These are phyloP conservation scores for Drosophila kikkawai DNA, from an alignment of 1,140 invertebrate genomes.

Conservation along the genomic window DNA sequence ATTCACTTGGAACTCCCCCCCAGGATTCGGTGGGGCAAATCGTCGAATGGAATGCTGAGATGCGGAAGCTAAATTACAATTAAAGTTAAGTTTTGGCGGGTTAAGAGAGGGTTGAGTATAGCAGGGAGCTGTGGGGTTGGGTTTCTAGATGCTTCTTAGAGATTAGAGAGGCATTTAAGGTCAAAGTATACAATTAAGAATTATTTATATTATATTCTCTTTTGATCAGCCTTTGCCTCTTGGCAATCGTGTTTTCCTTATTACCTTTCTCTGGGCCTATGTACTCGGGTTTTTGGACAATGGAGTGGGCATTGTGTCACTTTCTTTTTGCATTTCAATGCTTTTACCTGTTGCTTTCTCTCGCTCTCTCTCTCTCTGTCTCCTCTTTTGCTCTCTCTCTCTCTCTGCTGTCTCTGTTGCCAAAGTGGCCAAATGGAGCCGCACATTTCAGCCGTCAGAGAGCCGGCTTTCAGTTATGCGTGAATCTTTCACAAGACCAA, in stretches of 20 bases:
- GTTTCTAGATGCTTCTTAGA: neutral
- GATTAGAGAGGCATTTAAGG: too few species aligned
- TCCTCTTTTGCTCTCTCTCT: constrained; percentile 10
- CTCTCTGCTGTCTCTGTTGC: constrained; percentile 4
- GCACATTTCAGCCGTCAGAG: constrained; percentile 13
- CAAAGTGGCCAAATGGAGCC: constrained; percentile 19
- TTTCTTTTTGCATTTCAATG: constrained; percentile 58
- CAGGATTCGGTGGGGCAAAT: constrained; percentile 27
- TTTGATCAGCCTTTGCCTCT: too few species aligned
- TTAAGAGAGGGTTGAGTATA: neutral
- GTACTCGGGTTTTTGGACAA: constrained; percentile 30
- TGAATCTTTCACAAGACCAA: constrained; percentile 83
- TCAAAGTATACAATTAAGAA: too few species aligned
- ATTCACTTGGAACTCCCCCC: constrained; percentile 1
- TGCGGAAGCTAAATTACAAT: constrained; percentile 13
- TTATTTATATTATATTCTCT: too few species aligned
- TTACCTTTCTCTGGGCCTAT: constrained; percentile 25
- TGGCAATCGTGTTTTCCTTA: constrained; percentile 4
- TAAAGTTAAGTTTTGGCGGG: neutral
- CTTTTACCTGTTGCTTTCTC: constrained; percentile 44
- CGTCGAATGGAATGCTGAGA: constrained; percentile 5
- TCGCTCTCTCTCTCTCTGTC: constrained; percentile 20
- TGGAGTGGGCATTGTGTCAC: constrained; percentile 66
- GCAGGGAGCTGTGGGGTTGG: neutral
- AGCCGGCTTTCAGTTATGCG: constrained; percentile 70